These are phyloP conservation scores for Eupithecia pulchellata DNA, from an alignment of 2,888 invertebrate genomes.

Conservation along the genomic window DNA sequence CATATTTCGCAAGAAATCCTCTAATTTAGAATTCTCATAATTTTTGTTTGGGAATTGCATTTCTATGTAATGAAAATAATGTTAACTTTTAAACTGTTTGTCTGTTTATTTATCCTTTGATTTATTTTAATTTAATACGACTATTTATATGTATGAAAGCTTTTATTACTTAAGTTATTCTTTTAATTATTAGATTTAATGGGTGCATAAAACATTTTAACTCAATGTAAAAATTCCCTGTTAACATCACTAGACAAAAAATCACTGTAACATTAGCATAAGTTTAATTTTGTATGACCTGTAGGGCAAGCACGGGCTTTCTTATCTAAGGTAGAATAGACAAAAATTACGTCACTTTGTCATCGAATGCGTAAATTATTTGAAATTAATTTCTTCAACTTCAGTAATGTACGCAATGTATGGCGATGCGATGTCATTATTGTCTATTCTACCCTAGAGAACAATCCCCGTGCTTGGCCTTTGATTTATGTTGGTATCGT, in stretches of 20 bases:
- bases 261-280: constrained; percentile 18
- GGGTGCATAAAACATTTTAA: constrained; percentile 4
- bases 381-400: too few species aligned
- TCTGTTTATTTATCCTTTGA: not conserved
- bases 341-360: too few species aligned
- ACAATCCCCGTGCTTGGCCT: too few species aligned
- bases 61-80: not conserved
- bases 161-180: not conserved
- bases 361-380: too few species aligned
- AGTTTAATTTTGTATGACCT: constrained; percentile 34
- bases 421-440: too few species aligned
- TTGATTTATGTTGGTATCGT: constrained; percentile 31
- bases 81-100: not conserved
- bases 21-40: not conserved
- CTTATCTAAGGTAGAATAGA: too few species aligned
- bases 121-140: not conserved
- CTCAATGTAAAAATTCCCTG: not conserved
- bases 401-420: too few species aligned
- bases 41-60: not conserved
- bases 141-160: not conserved
- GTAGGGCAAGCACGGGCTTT: too few species aligned
- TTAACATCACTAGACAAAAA: not conserved
- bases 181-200: not conserved
- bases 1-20: not conserved
- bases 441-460: too few species aligned